Base-by-base conservation (phyloP, 1,140 invertebrate genomes). In the Caenorhabditis latens region DNA sequence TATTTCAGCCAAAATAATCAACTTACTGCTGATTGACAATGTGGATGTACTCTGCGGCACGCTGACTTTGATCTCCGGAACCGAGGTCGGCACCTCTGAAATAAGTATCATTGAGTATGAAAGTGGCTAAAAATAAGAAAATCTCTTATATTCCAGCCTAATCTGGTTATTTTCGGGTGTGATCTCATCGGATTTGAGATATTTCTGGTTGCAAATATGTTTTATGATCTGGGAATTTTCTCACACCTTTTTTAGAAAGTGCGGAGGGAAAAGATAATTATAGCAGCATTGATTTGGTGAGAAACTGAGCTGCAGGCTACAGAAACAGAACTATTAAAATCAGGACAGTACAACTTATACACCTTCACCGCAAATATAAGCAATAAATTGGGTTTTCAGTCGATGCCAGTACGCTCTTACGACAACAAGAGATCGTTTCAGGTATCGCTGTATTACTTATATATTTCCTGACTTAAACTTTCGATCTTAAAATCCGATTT, bases 51-150 rank as follows among this genome's bases (percentile, higher is more conserved):
- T 79, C 46, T 79, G 71, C 46, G 71, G 71, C 46, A 79, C 71
- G 46, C 71, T 79, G 46, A 79, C 71, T 79, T 79, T 79, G 71
- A 79, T 79, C 71, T 79, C 71, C 9, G 71, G 71, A 9, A 79
- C 71, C 46, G 71, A 79, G 5, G 71, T 79, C 24, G 71, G 71
- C n/a, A 79, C 71, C n/a, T 79, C 71, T 79, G 71, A 50, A 79
- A 79, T 50, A 50, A 50, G 13, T 14, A 43, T 71, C 9, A 19
- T 71, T 4, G 14, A 11, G 9, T 24, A 63, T 11, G 7, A n/a
- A 4, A 14, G 4, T 71, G 19, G 6, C 13, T 6, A 19, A 43
- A 71, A 71, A 71, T 11, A 14, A 11, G 21, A 43, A 32, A 24
- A 71, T 71, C 65, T 42, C 11, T 58, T 58, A n/a, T n/a, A 32